These are phyloP conservation scores for Eucriotettix oculatus DNA, from an alignment of 2,888 invertebrate genomes.

Conservation along the genomic window DNA sequence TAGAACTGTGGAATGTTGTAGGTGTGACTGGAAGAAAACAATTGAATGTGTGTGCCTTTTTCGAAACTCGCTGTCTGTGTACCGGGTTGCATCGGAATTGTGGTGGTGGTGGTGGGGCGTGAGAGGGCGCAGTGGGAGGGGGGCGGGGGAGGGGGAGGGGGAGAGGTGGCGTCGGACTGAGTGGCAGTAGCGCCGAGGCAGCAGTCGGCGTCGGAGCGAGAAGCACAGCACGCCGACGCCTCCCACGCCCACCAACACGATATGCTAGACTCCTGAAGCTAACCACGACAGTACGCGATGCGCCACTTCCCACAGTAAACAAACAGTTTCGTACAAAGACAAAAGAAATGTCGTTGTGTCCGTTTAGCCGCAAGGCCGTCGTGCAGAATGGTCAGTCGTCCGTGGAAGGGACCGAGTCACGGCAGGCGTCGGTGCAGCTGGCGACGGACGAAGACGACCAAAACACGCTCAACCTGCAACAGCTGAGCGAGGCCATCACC, in stretches of 20 bases:
- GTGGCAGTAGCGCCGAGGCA: background rate
- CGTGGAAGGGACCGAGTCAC: background rate
- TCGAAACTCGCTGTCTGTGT: no score
- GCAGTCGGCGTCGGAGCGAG: background rate
- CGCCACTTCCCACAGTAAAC: background rate
- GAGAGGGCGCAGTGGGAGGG: background rate
- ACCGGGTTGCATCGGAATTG: no score
- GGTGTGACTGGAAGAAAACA: no score
- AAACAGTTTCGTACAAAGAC: no score
- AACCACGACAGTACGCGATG: background rate
- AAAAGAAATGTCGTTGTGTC: background rate
- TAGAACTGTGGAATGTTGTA: no score
- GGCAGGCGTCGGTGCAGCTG: background rate
- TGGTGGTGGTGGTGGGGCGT: background rate
- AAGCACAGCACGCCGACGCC: background rate
- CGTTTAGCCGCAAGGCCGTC: background rate
- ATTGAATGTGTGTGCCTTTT: no score
- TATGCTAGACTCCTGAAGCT: background rate
- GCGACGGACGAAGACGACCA: slow-evolving; percentile 33
- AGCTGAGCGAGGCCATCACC: slow-evolving; percentile 64
- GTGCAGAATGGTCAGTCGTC: background rate
- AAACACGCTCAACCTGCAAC: slow-evolving; percentile 51
- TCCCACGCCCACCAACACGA: background rate
- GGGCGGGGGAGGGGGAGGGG: background rate
- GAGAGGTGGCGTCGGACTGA: background rate